These are phyloP conservation scores for Oenanthe oenanthe DNA, from an alignment of 2,113 vertebrate species.

Conservation along the genomic window DNA sequence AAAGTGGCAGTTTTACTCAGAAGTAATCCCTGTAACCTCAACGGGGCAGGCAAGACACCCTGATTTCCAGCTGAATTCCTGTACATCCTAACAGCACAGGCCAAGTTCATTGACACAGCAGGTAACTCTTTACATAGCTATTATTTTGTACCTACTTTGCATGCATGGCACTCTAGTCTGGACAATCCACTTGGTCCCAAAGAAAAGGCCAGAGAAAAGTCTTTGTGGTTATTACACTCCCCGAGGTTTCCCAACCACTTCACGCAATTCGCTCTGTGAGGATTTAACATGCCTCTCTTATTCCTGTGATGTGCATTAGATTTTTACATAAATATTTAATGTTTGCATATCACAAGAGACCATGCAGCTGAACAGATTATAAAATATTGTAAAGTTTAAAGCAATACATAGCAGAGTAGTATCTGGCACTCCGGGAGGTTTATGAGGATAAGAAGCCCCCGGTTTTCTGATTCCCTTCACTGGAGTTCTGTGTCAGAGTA, in stretches of 20 bases:
- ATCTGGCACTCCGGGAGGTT: neutral
- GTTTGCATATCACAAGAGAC: slow-evolving; percentile 16
- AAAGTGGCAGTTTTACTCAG: neutral
- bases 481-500: neutral
- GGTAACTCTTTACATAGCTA: neutral
- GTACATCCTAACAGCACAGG: neutral
- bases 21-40: neutral
- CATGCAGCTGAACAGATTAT: neutral
- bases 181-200: neutral
- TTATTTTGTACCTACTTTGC: neutral
- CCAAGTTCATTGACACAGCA: neutral
- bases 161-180: neutral
- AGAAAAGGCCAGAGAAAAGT: neutral
- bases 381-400: slow-evolving; percentile 1
- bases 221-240: neutral
- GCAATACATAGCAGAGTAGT: neutral
- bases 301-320: neutral
- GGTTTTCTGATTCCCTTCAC: neutral
- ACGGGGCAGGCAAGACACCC: neutral
- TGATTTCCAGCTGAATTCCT: neutral
- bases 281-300: neutral
- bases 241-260: neutral
- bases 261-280: neutral
- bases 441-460: neutral
- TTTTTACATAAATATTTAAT: slow-evolving; percentile 12